A percentile compares a stretch with the other conserved stretches of the same genome.
These are phyloP conservation scores for Diarsia rubi DNA, from an alignment of 2,888 invertebrate genomes.

Conservation along the genomic window DNA sequence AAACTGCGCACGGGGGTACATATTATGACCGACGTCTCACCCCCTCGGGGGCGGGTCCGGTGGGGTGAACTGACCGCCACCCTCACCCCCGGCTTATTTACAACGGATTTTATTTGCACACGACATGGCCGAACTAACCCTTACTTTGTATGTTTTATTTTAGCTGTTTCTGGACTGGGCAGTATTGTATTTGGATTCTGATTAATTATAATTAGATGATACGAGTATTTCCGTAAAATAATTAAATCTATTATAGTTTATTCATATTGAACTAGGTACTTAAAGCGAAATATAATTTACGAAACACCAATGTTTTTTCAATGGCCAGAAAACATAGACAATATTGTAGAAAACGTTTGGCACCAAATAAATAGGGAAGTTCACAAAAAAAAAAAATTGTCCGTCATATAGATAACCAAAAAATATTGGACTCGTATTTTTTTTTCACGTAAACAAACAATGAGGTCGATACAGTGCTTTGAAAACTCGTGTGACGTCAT, in stretches of 20 bases:
- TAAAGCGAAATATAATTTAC: background rate
- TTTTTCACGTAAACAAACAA: too few relatives aligned
- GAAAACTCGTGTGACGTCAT: too few relatives aligned
- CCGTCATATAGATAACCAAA: too few relatives aligned
- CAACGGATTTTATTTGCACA: conserved; percentile 85
- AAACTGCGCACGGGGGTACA: conserved; percentile 56
- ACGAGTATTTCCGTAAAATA: background rate
- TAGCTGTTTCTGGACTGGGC: conserved; percentile 8
- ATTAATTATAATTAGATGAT: background rate
- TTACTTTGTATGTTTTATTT: conserved; percentile 43
- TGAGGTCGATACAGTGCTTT: too few relatives aligned
- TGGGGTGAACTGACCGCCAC: conserved; percentile 86
- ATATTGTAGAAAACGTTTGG: background rate
- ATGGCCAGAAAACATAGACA: background rate
- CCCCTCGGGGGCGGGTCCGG: conserved; percentile 76
- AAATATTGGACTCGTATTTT: too few relatives aligned
- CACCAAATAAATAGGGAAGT: background rate
- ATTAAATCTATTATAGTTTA: background rate
- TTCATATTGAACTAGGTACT: background rate
- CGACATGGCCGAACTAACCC: conserved; percentile 77
- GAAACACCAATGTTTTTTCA: background rate
- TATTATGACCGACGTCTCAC: conserved; percentile 61
- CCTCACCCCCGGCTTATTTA: conserved; percentile 80
- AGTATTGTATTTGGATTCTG: background rate
- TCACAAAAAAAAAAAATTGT: too few relatives aligned